Percentiles rank a stretch among this genome's conserved stretches.
Evolutionary conservation across 64 coral and sea anemone genomes (phyloP).

Genomic region (Cladopsammia gracilis): DNA sequence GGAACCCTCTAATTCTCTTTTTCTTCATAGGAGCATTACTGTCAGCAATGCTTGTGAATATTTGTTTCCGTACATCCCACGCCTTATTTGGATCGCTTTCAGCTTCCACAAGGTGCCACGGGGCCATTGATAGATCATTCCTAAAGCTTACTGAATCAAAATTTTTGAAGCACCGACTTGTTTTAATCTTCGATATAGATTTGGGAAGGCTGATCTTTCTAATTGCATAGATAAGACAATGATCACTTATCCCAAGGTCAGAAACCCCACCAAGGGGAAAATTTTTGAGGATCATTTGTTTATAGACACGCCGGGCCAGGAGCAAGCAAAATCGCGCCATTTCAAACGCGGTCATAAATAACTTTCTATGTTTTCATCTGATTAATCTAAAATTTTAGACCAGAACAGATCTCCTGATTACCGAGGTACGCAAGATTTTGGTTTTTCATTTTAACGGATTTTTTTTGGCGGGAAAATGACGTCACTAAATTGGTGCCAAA

Average conservation of each 20-base stretch:
- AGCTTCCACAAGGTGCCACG: not conserved
- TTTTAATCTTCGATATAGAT: not conserved
- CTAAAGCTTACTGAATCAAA: not conserved
- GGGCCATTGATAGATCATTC: not conserved
- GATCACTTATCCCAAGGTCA: constrained; percentile 16
- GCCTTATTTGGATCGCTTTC: not conserved
- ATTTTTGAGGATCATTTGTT: not conserved
- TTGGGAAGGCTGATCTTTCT: constrained; percentile 5
- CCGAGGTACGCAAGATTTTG: too few species aligned
- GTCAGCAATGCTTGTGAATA: not conserved
- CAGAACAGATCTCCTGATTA: too few species aligned
- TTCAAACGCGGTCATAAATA: too few species aligned
- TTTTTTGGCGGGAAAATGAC: too few species aligned
- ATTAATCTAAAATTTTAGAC: too few species aligned
- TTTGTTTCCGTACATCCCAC: not conserved
- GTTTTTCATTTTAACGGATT: too few species aligned
- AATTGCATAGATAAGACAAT: not conserved
- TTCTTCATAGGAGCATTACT: too few species aligned
- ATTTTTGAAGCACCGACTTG: too few species aligned
- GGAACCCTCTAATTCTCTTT: too few species aligned
- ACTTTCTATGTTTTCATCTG: too few species aligned
- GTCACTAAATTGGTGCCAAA: too few species aligned
- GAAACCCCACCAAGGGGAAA: not conserved
- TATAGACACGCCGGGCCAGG: not conserved
- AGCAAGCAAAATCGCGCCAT: too few species aligned